Base-by-base conservation (phyloP, 2,888 invertebrate genomes). In the Caenorhabditis plicata region DNA sequence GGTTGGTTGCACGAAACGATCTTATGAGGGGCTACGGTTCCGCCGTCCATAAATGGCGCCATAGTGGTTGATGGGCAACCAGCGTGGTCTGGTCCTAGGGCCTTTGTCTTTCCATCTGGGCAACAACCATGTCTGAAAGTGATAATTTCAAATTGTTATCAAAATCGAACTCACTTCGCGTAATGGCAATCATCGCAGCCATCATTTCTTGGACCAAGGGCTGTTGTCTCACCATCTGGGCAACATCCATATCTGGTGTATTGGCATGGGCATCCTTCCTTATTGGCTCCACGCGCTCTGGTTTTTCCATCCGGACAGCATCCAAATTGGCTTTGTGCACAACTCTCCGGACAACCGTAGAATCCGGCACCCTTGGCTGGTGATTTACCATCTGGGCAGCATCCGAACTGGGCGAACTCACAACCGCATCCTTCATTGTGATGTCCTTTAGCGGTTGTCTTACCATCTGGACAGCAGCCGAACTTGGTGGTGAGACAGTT, bases 261-360 rank as follows among this genome's bases (percentile, higher is more conserved):
- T 85, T 85, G 78, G 71, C 83, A 83, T 20, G 81, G 81, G 52
- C 80, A 80, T 50, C 80, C 94, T 82, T 91, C 90, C 36, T 86
- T 83, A 70, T 87, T 87, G 0, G 87, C 87, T 2, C 94, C 95
- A 76, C 91, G 90, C 2, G 94, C 90, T 0, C 91, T 87, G 0
- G 90, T 91, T 71, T 86, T 83, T 2, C 87, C 87, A 80, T 95
- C 93, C 1, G 87, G 86, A 77, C 95, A 95, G 81, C 95, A 95
- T 4, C 94, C 93, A 81, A 87, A 89, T 0, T 86, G 85, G 25
- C 64, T 72, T 58, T 80, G 78, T 7, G 81, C 79, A 43, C 81
- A 81, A 43, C 73, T 68, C 64, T 87, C 84, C 39, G 85, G 85
- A 80, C 94, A 94, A 3, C 91, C 92, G 80, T 88, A 86, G 67